Base-by-base conservation (phyloP, 2,113 vertebrate genomes). In the Phainopepla nitens region DNA sequence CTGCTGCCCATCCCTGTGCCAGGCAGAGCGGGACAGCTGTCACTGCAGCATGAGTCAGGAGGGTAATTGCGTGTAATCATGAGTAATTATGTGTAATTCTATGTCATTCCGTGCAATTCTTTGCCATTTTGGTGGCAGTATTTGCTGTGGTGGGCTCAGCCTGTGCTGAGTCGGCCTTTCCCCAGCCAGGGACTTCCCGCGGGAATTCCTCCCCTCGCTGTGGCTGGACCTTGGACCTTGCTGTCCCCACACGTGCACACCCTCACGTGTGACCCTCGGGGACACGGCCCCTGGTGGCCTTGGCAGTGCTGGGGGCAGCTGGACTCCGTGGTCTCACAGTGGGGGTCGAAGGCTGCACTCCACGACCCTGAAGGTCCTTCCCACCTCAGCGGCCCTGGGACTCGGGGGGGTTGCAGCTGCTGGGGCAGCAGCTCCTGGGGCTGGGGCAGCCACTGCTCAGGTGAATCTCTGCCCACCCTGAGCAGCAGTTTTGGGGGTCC, bases 261-360 rank as follows among this genome's bases (percentile, higher is more conserved):
- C 35, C 20, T 13, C 1, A 2, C 10, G 42, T 12, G 62, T 33
- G 22, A 49, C 45, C 41, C n/a, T 0, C 8, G 23, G 33, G 47
- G 33, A 47, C 56, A 4, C 0, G 11, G 54, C 4, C 33, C 2
- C 2, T 19, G 45, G n/a, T 15, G 84, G 23, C 56, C 64, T 6
- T 17, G 84, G 36, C 47, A 21, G 39, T 9, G 41, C 56, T 21
- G 57, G 57, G 80, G 41, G 6, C 56, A 5, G n/a, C 49, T 29
- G 64, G 15, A 9, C 64, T 28, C 33, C 0, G 7, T 19, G 83
- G 17, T 4, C 28, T 13, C 18, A 27, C 2, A 13, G 33, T 11
- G 39, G 20, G 15, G 12, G 6, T 2, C 73, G 33, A 9, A 53
- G 84, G 33, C 0, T 41, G 73, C 39, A 11, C 33, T 6, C 1